Conservation (phyloP, 2,888 invertebrate genomes). For the Hedychridium roseum region DNA sequence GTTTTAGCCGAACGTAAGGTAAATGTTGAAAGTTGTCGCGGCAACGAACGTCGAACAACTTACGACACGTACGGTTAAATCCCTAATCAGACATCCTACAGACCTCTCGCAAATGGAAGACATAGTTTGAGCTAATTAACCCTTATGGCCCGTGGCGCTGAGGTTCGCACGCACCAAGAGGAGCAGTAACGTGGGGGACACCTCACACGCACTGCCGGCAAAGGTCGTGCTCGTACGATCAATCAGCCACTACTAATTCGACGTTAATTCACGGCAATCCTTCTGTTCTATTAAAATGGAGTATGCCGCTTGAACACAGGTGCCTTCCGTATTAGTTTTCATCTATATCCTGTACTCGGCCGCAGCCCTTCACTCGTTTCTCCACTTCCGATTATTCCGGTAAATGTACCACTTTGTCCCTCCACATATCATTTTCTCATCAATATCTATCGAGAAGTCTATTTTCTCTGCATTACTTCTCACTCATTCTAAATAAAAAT, state of each 20-base stretch:
- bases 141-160: constrained; percentile 39
- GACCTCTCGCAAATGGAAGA: constrained; percentile 23
- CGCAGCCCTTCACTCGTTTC: no score
- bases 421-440: no score
- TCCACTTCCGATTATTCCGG: no score
- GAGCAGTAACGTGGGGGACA: background rate
- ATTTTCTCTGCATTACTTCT: no score
- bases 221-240: constrained; percentile 52
- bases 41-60: background rate
- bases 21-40: background rate
- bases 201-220: constrained; percentile 18
- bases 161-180: constrained; percentile 46
- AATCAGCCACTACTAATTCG: constrained; percentile 57
- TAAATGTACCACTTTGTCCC: no score
- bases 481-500: no score
- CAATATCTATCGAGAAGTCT: no score
- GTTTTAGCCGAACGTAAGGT: no score
- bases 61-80: constrained; percentile 15
- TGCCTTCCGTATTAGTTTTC: no score
- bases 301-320: constrained; percentile 29
- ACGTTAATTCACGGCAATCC: constrained; percentile 58
- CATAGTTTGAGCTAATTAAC: constrained; percentile 52
- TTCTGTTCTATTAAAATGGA: constrained; percentile 48
- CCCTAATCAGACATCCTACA: constrained; percentile 24
- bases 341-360: no score